Base-by-base conservation (phyloP, 1,140 invertebrate genomes). In the Homalodisca vitripennis region DNA sequence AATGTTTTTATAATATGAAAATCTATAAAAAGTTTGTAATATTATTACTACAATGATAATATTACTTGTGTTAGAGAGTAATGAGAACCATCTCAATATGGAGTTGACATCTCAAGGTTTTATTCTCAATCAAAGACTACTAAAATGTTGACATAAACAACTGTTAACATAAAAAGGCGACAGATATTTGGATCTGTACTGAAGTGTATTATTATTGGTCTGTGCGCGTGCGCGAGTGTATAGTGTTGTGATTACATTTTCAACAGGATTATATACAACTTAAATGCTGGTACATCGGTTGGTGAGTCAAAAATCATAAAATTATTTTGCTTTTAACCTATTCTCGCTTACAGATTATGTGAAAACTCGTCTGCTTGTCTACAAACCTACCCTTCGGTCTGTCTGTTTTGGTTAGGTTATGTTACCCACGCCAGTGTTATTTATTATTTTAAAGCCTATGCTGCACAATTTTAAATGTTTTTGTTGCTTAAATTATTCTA, bases 351-450 rank as follows among this genome's bases (percentile, higher is more conserved):
- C 55, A 60, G 55, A 12, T 14, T 2, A 3, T 26, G 22, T 26
- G 55, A 60, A 27, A n/a, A 22, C 55, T 26, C 24, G 12, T 10
- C 6, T 13, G 1, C 26, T 3, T 27, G 3, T 26, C 2, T 26
- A 27, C 13, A 6, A 30, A 13, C 2, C 6, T 13, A 30, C 2
- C 6, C 24, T 27, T 24, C 22, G 55, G 55, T 30, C 22, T 30
- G 22, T 60, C 55, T 60, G 55, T 60, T 60, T 60, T 60, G 55
- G 55, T 60, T 60, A 60, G 55, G 55, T 60, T 60, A 60, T 60
- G 55, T 60, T 60, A 60, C 55, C 55, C 55, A 60, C 55, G 55
- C 55, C 55, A 60, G 29, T 60, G 27, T 60, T 60, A 60, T 60
- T 60, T 60, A 14, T 26, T 22, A 3, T 6, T 60, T 60, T 3